Base-by-base conservation (phyloP, 2,797 vertebrate species). In the Parotocinclus haroldoi region DNA sequence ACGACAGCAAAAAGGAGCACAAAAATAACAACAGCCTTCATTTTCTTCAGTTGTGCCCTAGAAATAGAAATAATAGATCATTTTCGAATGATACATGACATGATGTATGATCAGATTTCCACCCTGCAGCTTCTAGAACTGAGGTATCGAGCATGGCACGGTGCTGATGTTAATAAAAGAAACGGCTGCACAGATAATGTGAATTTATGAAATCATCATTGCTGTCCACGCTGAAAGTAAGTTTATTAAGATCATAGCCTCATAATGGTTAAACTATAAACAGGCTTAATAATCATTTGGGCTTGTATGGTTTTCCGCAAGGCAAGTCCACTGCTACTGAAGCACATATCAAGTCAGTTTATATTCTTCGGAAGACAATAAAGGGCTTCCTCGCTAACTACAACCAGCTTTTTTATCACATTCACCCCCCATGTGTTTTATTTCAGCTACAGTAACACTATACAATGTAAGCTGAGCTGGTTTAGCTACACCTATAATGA, bases 1-100 rank as follows among this genome's bases (percentile, higher is more conserved):
- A 86, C 89, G 17, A 83, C 82, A 64, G 85, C 85, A 17, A 92
- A 84, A 75, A 92, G 86, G 60, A 91, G 80, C 11, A 84, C 64
- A 17, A 91, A 87, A 72, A 90, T 58, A 64, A 90, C 9, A 5
- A 79, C 81, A n/a, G 82, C 84, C 80, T 88, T 92, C 91, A 92
- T 92, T 56, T 72, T 89, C 57, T 79, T 77, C 69, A 56, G 68
- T 77, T 75, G 18, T 65, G 11, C 13, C 54, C 71, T 76, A 10
- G 50, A 66, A 71, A 58, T 1, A 50, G 14, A 50, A 50, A 46
- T 5, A 46, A n/a, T n/a, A 46, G 27, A 46, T 46, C 45, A 46
- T 10, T 12, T 46, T 46, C 27, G 27, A 27, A 27, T 27, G 27
- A 27, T 27, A 27, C 27, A 27, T 27, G 2, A 27, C 27, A 2